Evolutionary conservation across 1,140 invertebrate genomes (phyloP), one percentile per base, ranked within the genome.

Genomic region (Saccostrea glomerata): DNA sequence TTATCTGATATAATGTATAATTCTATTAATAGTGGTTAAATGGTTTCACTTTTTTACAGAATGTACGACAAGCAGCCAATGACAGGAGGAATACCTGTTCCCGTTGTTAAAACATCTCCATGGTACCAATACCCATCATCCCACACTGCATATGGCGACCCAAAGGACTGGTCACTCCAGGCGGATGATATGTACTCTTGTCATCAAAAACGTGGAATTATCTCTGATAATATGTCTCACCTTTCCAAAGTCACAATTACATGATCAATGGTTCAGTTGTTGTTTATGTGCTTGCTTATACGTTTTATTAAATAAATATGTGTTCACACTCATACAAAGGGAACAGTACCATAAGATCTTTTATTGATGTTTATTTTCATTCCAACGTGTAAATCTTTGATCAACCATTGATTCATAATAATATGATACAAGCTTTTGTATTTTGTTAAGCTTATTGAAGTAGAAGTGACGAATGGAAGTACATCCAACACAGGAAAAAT

Each of bases 71-170:
- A 94, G 63, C 93, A 94, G 84, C 89, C 90, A 36, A 84, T 91
- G 40, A 87, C 93, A 7, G 91, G 87, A 30, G 92, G 94, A 25
- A 94, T 94, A 23, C 93, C 93, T 9, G 93, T 94, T n/a, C 93
- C 94, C 30, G 93, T 94, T n/a, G 94, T 94, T 2, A 94, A 94
- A 58, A 91, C 93, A 23, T 91, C 93, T 30, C 92, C 92, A 88
- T 87, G 92, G 77, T 90, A 92, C 70, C 92, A 93, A 30, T 91
- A 90, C 25, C 90, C 90, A 20, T 60, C 88, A 36, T 84, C 90
- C 23, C 90, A 91, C 58, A 90, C 89, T 47, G 86, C 89, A 20
- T 91, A 90, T 54, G 87, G 91, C 36, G 90, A 91, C 70, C 89
- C 88, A 36, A 92, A 92, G 84, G 91, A 92, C 86, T 91, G 92